A percentile compares a stretch with the other conserved stretches of the same genome.
phyloP scores from a whole-genome alignment of 2,797 vertebrate species.

The Takifugu ocellatus region DNA sequence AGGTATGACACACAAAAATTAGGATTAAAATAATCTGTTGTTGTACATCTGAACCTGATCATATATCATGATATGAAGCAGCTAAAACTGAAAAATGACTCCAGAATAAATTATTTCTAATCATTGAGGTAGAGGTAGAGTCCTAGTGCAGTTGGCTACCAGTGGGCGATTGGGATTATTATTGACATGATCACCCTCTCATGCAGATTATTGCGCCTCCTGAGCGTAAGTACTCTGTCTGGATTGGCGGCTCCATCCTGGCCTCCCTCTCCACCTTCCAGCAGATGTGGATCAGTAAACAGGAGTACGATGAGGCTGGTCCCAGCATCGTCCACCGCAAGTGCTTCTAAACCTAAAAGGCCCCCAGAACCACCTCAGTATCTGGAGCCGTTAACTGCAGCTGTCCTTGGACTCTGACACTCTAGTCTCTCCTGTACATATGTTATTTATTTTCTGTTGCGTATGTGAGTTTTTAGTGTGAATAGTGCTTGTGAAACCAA shows the following conservation, averaged over 20 bases:
- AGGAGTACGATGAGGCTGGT: slow-evolving; percentile 93
- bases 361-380: slow-evolving; percentile 6
- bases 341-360: slow-evolving; percentile 83
- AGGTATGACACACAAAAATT: slow-evolving; percentile 49
- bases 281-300: slow-evolving; percentile 98
- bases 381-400: slow-evolving; percentile 6
- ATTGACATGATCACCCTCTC: not conserved
- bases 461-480: slow-evolving; percentile 23
- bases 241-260: slow-evolving; percentile 96
- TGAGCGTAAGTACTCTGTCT: slow-evolving; percentile 95
- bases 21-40: no score
- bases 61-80: no score
- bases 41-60: no score
- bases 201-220: slow-evolving; percentile 91
- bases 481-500: slow-evolving; percentile 6
- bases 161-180: not conserved
- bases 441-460: slow-evolving; percentile 60
- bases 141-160: not conserved
- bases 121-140: no score
- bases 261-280: slow-evolving; percentile 97
- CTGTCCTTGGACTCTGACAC: slow-evolving; percentile 14
- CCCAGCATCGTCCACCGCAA: slow-evolving; percentile 96
- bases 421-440: slow-evolving; percentile 48
- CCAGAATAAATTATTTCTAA: no score
- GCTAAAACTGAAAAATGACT: no score